Conservation (phyloP, 2,113 vertebrate species). For the Scopus umbretta region DNA sequence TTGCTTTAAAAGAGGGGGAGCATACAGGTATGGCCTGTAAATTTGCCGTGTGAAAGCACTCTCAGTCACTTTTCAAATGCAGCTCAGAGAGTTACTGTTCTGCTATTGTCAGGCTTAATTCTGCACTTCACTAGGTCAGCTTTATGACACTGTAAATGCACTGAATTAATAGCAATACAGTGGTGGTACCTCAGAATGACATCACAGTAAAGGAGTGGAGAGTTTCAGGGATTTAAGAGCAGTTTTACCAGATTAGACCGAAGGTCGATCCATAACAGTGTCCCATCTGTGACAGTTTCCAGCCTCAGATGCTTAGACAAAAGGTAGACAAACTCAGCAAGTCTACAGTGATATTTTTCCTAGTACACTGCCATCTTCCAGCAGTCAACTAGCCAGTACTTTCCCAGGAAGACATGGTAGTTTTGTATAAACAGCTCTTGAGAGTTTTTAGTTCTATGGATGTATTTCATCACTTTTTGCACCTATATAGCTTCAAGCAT, state of each 20-base stretch:
- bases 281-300: not conserved
- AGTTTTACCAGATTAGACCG: not conserved
- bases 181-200: not conserved
- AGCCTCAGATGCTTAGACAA: not conserved
- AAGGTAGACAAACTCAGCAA: not conserved
- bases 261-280: not conserved
- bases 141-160: slow-evolving; percentile 9
- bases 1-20: not conserved
- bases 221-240: not conserved
- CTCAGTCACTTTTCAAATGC: not conserved
- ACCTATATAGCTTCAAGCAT: not conserved
- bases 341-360: not conserved
- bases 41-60: not conserved
- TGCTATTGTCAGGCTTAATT: not conserved
- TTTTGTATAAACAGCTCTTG: not conserved
- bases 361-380: not conserved
- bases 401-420: not conserved
- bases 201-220: not conserved
- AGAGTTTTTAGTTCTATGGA: not conserved
- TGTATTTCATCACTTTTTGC: not conserved
- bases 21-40: not conserved
- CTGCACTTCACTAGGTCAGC: not conserved
- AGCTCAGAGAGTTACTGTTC: not conserved
- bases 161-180: not conserved
- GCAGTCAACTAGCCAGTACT: not conserved